phyloP scores from a whole-genome alignment of 2,797 vertebrate genomes.

The Etheostoma nigrum region DNA sequence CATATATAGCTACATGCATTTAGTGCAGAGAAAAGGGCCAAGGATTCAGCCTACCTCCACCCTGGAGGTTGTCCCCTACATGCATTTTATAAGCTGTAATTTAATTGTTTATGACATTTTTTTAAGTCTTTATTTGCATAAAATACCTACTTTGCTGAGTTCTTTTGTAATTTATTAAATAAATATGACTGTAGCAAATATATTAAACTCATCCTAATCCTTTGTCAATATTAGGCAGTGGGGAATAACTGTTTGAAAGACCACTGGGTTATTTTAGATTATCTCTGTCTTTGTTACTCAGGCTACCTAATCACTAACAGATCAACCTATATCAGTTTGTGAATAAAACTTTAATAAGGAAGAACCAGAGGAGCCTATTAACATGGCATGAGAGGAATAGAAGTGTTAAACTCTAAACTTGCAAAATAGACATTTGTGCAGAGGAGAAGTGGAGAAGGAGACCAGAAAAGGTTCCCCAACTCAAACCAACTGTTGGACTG shows the following conservation, averaged over 20 bases:
- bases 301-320: constrained; percentile 34
- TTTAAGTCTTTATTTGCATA: constrained; percentile 1
- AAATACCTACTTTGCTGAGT: neutral
- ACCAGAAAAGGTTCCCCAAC: constrained; percentile 44
- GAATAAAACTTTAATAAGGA: constrained; percentile 24
- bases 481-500: constrained; percentile 65
- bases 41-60: too few species aligned
- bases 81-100: neutral
- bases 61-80: too few species aligned
- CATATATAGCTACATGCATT: neutral
- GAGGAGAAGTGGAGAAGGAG: constrained; percentile 27
- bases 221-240: neutral
- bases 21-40: too few species aligned
- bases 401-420: constrained; percentile 12
- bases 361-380: neutral
- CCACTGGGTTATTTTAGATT: constrained; percentile 51
- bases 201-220: neutral
- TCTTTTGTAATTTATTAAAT: constrained; percentile 22
- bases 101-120: neutral
- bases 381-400: constrained; percentile 21
- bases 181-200: neutral
- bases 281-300: constrained; percentile 23
- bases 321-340: constrained; percentile 20
- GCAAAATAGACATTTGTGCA: constrained; percentile 31
- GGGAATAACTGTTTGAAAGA: neutral